Conservation (phyloP, 1,140 invertebrate species). For the Cyclina sinensis region DNA sequence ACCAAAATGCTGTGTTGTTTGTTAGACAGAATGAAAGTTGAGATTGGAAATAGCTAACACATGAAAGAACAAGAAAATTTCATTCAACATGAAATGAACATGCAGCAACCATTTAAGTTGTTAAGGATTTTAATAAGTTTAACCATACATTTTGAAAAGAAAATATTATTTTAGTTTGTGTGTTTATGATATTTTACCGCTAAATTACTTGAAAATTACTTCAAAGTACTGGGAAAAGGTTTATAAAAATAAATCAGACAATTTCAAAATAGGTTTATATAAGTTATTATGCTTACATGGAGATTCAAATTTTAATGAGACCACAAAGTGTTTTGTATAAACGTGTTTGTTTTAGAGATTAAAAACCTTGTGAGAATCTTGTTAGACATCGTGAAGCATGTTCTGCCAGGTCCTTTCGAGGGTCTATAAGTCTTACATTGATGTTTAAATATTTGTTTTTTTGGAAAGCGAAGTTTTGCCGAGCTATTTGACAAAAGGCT, state of each 20-base stretch:
- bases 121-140: neutral
- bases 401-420: neutral
- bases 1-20: no score
- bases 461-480: constrained; percentile 39
- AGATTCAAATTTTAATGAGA: constrained; percentile 60
- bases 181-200: neutral
- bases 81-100: neutral
- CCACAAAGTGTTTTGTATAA: constrained; percentile 52
- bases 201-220: neutral
- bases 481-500: constrained; percentile 42
- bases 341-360: constrained; percentile 59
- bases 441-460: constrained; percentile 68
- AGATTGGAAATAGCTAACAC: no score
- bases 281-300: constrained; percentile 37
- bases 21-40: no score
- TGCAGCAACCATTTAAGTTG: neutral
- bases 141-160: neutral
- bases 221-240: constrained; percentile 4
- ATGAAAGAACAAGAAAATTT: no score
- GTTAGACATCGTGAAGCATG: constrained; percentile 49
- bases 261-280: constrained; percentile 28
- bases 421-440: constrained; percentile 42
- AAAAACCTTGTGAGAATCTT: constrained; percentile 58
- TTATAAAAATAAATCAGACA: constrained; percentile 29
- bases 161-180: neutral